A percentile compares a stretch with the other conserved stretches of the same genome.
These are phyloP conservation scores for Anolis carolinensis DNA, from an alignment of 2,113 vertebrate genomes.

Conservation along the genomic window DNA sequence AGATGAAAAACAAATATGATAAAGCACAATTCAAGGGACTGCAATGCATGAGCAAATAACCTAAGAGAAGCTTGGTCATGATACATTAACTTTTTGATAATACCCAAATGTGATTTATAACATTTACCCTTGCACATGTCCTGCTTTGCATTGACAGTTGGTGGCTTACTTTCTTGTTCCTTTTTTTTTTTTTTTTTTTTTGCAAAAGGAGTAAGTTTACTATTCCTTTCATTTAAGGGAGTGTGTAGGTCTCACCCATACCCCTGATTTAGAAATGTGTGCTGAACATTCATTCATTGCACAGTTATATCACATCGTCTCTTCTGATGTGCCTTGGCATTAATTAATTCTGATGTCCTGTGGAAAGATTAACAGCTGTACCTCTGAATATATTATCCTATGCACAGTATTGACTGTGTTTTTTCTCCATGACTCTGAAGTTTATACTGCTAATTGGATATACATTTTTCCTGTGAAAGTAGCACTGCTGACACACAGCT, in stretches of 20 bases:
- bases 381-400: background rate
- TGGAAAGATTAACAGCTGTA: background rate
- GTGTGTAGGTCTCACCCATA: background rate
- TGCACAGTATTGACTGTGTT: background rate
- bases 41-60: background rate
- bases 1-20: background rate
- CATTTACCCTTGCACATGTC: background rate
- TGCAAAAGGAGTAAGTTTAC: background rate
- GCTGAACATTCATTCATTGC: background rate
- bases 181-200: background rate
- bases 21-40: slow-evolving; percentile 2
- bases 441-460: slow-evolving; percentile 17
- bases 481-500: background rate
- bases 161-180: background rate
- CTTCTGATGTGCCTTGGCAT: background rate
- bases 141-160: background rate
- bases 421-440: background rate
- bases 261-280: background rate
- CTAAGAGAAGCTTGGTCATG: slow-evolving; percentile 2
- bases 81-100: slow-evolving; percentile 22
- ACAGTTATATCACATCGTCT: background rate
- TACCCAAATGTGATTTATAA: slow-evolving; percentile 10
- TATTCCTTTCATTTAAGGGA: background rate
- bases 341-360: slow-evolving; percentile 28
- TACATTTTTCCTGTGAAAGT: background rate